Evolutionary conservation across 64 coral and sea anemone species (phyloP), one percentile per base, ranked within the genome.

Genomic region (Stylophora pistillata): DNA sequence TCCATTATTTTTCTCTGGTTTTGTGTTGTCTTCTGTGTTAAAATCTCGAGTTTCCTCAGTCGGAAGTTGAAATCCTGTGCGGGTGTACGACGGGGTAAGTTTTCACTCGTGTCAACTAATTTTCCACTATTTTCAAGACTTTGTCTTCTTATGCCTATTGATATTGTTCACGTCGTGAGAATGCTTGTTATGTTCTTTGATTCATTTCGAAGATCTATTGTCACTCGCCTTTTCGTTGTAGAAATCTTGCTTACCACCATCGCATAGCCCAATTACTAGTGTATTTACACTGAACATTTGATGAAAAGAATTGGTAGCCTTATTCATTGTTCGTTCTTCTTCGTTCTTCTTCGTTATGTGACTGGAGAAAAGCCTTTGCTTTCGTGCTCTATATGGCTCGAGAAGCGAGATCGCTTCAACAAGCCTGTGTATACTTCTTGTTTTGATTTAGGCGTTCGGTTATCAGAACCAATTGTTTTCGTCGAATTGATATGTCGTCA

Each of bases 1-100:
- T 70, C 16, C 53, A n/a, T 41, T 30, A 12, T 53, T 28, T 68
- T 37, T 64, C 34, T 28, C 15, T 63, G 2, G 20, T 13, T 21
- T 84, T 69, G 66, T 70, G 33, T 47, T 53, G 20, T 25, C 12
- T 52, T 9, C 9, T 63, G 18, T n/a, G 33, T 10, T 41, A 52
- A 34, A 62, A 37, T 68, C 20, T 14, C 31, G 31, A 20, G 27
- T 69, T 55, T 20, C 20, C 12, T 33, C 25, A 84, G 60, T 84
- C 80, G 80, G 80, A 84, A 84, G 80, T 84, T 84, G 80, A 84
- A 84, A 84, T 69, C 28, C 33, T 82, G 60, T 65, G 30, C n/a
- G 58, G 60, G 60, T 82, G 60, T 84, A 47, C 37, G 31, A 70
- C 58, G 15, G 62, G n/a, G 69, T 61, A 37, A 84, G 80, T 70